Conservation (phyloP, 2,113 vertebrate genomes). For the Sarotherodon lohbergeri region DNA sequence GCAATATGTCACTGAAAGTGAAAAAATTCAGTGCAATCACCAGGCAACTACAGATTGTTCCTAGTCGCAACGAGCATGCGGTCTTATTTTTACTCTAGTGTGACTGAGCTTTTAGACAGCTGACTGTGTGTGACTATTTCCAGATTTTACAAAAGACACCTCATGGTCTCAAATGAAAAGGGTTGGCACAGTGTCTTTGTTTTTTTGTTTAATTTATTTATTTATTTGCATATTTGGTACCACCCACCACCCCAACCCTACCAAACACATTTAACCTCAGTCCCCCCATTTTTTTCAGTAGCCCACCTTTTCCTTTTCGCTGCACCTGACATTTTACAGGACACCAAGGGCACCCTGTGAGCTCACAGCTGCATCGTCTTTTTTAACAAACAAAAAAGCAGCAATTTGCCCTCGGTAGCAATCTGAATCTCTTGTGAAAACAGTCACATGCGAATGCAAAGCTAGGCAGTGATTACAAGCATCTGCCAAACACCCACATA, state of each 20-base stretch:
- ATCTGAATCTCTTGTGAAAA: slow-evolving; percentile 45
- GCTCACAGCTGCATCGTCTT: neutral
- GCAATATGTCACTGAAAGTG: neutral
- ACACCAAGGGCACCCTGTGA: neutral
- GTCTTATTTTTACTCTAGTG: neutral
- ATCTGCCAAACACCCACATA: slow-evolving; percentile 63
- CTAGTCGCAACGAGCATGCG: neutral
- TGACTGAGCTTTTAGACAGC: neutral
- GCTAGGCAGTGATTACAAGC: slow-evolving; percentile 44
- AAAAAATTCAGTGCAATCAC: neutral
- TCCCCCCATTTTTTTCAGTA: neutral
- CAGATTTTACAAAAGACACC: neutral
- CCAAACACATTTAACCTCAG: neutral
- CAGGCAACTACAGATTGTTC: neutral
- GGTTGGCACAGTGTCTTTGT: neutral
- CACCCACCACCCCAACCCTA: neutral
- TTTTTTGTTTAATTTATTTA: neutral
- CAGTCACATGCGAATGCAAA: slow-evolving; percentile 41
- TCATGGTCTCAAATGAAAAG: neutral
- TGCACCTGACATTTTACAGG: slow-evolving; percentile 1
- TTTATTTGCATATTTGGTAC: neutral
- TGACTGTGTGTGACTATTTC: neutral
- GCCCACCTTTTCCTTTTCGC: neutral
- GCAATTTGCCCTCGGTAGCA: slow-evolving; percentile 13
- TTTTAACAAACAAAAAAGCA: slow-evolving; percentile 1